Evolutionary conservation across 2,113 vertebrate genomes (phyloP).

Genomic region (Sinocyclocheilus grahami): DNA sequence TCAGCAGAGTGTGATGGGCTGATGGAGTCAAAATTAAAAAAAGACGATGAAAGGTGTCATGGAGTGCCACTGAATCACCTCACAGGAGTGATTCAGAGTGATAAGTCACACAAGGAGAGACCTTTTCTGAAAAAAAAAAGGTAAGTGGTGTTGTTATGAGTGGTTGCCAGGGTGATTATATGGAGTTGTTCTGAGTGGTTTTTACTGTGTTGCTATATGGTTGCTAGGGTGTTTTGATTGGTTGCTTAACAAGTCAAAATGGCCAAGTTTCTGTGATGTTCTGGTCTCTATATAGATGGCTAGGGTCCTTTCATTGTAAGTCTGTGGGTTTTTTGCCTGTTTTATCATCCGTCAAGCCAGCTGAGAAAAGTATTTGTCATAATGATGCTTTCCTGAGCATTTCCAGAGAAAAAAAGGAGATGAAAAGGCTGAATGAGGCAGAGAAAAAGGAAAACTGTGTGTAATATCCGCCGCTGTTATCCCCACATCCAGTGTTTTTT

Average conservation of each 20-base stretch:
- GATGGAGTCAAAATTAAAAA: constrained; percentile 30
- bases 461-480: neutral
- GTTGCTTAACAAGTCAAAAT: neutral
- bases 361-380: neutral
- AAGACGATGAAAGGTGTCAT: neutral
- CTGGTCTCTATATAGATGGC: neutral
- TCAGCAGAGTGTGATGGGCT: constrained; percentile 11
- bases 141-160: neutral
- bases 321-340: neutral
- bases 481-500: neutral
- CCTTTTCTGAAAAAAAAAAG: neutral
- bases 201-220: neutral
- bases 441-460: neutral
- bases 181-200: neutral
- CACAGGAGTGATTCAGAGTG: neutral
- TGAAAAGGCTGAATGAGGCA: neutral
- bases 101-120: neutral
- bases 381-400: neutral
- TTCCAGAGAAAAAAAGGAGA: neutral
- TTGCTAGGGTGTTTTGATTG: neutral
- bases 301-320: neutral
- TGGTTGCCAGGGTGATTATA: too few relatives aligned
- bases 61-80: neutral
- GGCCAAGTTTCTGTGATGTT: neutral
- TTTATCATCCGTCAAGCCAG: neutral